Conservation (phyloP, 1,140 invertebrate species). For the Drosophila guanche region DNA sequence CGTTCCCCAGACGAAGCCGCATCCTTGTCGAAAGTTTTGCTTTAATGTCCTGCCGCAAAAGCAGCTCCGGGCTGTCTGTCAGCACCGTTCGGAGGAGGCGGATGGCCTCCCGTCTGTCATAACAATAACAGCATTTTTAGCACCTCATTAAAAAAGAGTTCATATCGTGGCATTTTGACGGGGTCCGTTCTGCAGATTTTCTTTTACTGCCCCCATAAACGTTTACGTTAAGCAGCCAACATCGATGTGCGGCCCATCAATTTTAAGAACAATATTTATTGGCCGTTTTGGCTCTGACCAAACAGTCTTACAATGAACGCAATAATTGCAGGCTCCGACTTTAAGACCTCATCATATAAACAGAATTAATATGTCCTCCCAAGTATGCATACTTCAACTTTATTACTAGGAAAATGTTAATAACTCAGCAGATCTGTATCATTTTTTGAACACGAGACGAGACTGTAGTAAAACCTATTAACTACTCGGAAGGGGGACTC, state of each 20-base stretch:
- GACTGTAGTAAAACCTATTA: conserved; percentile 3
- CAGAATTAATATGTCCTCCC: background rate
- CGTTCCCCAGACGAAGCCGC: conserved; percentile 14
- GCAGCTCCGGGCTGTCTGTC: conserved; percentile 22
- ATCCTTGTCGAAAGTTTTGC: conserved; percentile 52
- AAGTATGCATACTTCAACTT: background rate
- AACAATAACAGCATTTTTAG: conserved; percentile 82
- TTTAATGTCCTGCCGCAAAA: conserved; percentile 60
- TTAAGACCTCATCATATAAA: conserved; percentile 15
- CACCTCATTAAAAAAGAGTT: conserved; percentile 82
- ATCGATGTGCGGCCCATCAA: conserved; percentile 66
- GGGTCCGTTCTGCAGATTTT: conserved; percentile 41
- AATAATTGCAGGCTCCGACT: conserved; percentile 42
- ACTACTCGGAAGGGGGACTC: background rate
- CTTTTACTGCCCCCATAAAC: conserved; percentile 56
- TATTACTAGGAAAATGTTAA: background rate
- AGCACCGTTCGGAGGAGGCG: conserved; percentile 42
- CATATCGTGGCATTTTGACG: conserved; percentile 69
- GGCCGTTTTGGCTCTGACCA: conserved; percentile 50
- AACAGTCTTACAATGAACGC: conserved; percentile 38
- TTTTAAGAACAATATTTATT: conserved; percentile 80
- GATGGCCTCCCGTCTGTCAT: conserved; percentile 72
- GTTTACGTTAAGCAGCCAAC: conserved; percentile 44
- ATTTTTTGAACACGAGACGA: background rate
- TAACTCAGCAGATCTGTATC: background rate